A percentile compares a stretch with the other conserved stretches of the same genome.
These are phyloP conservation scores for Prionailurus bengalensis DNA, from an alignment of 2,113 vertebrate genomes.

Conservation along the genomic window DNA sequence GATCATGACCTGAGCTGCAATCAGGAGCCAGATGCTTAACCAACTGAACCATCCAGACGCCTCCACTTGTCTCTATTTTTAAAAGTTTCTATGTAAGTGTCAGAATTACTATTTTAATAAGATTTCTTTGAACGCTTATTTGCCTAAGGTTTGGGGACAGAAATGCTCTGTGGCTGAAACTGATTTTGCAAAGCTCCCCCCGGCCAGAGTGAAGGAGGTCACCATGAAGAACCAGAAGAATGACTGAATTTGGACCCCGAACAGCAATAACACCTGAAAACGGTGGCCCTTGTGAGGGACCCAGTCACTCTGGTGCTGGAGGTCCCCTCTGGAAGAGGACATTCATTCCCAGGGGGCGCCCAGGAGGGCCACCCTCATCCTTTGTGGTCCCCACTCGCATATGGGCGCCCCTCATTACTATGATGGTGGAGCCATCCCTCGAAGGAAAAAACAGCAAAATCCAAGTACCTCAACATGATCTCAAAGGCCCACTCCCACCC, in stretches of 20 bases:
- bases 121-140: not conserved
- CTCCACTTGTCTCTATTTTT: not conserved
- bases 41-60: no score
- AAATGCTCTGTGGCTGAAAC: not conserved
- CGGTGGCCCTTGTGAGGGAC: rapidly evolving
- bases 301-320: not conserved
- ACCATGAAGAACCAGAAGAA: not conserved
- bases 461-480: not conserved
- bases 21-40: not conserved
- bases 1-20: not conserved
- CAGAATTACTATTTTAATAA: not conserved
- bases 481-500: not conserved
- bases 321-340: not conserved
- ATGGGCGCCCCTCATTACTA: not conserved
- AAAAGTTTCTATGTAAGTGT: not conserved
- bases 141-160: not conserved
- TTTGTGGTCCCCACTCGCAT: not conserved
- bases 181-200: not conserved
- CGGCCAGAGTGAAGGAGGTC: not conserved
- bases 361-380: not conserved
- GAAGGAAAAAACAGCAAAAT: not conserved
- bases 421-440: not conserved
- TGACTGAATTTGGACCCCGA: not conserved
- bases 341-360: not conserved
- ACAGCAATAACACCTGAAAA: not conserved